Conservation (phyloP, 2,113 vertebrate species). For the Nerophis ophidion region DNA sequence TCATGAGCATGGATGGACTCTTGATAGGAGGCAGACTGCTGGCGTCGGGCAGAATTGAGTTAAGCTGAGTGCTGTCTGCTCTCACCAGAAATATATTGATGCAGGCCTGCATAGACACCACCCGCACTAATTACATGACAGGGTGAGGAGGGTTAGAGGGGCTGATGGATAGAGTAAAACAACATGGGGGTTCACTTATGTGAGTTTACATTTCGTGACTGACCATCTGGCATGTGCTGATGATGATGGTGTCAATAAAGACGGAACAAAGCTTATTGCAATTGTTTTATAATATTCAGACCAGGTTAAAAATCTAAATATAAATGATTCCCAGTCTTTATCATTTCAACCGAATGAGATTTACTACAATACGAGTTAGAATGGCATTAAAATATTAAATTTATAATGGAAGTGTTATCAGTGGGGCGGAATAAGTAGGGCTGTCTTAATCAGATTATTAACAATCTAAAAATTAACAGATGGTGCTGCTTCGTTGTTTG, state of each 20-base stretch:
- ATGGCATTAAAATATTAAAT: no score
- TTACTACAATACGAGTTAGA: no score
- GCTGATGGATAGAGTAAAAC: constrained; percentile 10
- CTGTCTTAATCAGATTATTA: no score
- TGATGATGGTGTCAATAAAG: neutral
- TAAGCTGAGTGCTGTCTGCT: constrained; percentile 64
- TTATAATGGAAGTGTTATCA: no score
- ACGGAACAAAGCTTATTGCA: neutral
- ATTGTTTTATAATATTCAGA: no score
- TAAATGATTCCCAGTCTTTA: no score
- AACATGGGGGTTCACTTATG: constrained; percentile 5
- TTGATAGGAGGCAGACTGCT: constrained; percentile 50
- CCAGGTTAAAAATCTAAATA: no score
- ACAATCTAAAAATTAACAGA: no score
- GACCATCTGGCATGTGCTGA: neutral
- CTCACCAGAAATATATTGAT: constrained; percentile 32
- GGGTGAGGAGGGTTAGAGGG: neutral
- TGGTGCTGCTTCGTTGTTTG: no score
- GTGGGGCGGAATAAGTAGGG: no score
- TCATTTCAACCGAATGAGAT: no score
- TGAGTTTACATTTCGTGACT: constrained; percentile 9
- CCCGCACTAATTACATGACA: constrained; percentile 18
- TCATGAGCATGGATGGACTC: constrained; percentile 42
- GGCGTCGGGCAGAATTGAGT: constrained; percentile 56
- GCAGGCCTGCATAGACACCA: constrained; percentile 25